Evolutionary conservation across 1,140 invertebrate genomes (phyloP).

Genomic region (Charaxes varanes): DNA sequence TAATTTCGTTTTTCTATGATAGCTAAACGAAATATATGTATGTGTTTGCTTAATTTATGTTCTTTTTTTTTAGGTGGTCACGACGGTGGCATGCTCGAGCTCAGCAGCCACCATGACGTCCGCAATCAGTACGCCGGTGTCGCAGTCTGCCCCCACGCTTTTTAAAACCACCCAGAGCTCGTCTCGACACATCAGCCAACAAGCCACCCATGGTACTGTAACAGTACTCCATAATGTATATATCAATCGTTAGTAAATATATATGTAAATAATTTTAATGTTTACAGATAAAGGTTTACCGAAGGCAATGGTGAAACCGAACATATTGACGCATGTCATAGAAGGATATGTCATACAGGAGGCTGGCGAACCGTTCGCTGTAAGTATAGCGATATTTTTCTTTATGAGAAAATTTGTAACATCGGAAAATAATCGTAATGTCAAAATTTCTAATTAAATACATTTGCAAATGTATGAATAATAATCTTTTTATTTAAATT

Average conservation of each 20-base stretch:
- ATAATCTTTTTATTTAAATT: not conserved
- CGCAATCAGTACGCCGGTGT: slow-evolving; percentile 25
- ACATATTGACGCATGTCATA: slow-evolving; percentile 96
- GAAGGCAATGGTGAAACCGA: slow-evolving; percentile 97
- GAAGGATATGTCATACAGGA: slow-evolving; percentile 98
- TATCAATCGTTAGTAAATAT: too few species aligned
- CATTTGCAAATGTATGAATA: not conserved
- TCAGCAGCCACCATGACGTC: slow-evolving; percentile 32
- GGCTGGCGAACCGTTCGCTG: slow-evolving; percentile 91
- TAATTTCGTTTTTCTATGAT: not conserved
- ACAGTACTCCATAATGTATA: not conserved
- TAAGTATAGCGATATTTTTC: slow-evolving; percentile 79
- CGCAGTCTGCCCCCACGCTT: slow-evolving; percentile 21
- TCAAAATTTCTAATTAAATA: too few species aligned
- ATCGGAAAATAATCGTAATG: too few species aligned
- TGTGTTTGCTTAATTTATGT: not conserved
- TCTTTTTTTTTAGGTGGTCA: slow-evolving; percentile 31
- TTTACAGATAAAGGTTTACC: slow-evolving; percentile 80
- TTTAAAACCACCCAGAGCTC: slow-evolving; percentile 53
- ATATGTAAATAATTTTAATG: slow-evolving; percentile 12
- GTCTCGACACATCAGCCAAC: slow-evolving; percentile 44
- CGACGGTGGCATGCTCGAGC: slow-evolving; percentile 38
- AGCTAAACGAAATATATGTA: not conserved
- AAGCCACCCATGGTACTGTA: slow-evolving; percentile 40
- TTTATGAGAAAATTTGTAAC: too few species aligned